Percentiles rank a stretch among this genome's conserved stretches.
phyloP scores from a whole-genome alignment of 2,113 vertebrate genomes.

The Heterocephalus glaber region DNA sequence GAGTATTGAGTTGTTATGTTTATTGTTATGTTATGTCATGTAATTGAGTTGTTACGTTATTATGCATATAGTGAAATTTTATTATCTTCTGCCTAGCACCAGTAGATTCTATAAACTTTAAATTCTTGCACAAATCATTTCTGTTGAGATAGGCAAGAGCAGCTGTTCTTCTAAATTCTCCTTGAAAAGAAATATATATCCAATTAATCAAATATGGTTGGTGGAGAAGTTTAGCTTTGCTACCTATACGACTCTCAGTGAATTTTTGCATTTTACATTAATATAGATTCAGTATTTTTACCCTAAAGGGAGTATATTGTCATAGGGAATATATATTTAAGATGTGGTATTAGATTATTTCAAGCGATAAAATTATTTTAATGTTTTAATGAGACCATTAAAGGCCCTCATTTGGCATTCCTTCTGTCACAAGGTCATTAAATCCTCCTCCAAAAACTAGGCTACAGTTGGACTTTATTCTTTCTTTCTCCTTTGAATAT shows the following conservation, averaged over 20 bases:
- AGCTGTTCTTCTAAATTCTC: background rate
- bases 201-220: background rate
- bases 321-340: conserved; percentile 16
- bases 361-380: conserved; percentile 50
- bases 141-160: background rate
- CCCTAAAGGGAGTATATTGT: background rate
- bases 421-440: conserved; percentile 20
- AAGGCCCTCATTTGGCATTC: conserved; percentile 14
- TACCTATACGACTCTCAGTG: background rate
- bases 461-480: too few relatives aligned
- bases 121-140: background rate
- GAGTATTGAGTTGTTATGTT: background rate
- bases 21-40: background rate
- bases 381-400: conserved; percentile 54
- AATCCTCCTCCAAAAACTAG: background rate
- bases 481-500: background rate
- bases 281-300: background rate
- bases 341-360: conserved; percentile 30
- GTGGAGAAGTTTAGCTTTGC: background rate
- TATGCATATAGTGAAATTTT: background rate
- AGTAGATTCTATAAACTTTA: background rate
- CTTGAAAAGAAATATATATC: background rate
- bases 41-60: background rate
- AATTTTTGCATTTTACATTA: background rate
- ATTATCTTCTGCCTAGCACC: background rate